These are phyloP conservation scores for Chloroceryle aenea DNA, from an alignment of 2,113 vertebrate genomes.

Conservation along the genomic window DNA sequence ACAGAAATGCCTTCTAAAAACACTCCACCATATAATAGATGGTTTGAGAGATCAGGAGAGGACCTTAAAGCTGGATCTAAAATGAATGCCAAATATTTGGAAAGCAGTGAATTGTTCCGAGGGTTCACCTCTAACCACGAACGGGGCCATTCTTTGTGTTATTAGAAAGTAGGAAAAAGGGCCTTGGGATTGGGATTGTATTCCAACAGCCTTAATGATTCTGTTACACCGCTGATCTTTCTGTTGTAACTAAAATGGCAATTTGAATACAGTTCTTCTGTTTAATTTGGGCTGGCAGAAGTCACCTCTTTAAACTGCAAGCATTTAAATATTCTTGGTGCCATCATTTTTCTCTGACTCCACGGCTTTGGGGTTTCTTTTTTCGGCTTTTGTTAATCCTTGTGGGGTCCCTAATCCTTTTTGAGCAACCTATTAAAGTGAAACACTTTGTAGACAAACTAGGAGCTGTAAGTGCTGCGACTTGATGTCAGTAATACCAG, in stretches of 20 bases:
- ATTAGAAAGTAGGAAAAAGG: background rate
- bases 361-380: background rate
- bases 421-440: background rate
- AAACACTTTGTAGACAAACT: background rate
- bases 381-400: background rate
- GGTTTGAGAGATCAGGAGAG: background rate
- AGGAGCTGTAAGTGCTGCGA: background rate
- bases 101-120: background rate
- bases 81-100: background rate
- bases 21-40: background rate
- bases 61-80: background rate
- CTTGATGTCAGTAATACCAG: background rate
- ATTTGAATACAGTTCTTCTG: background rate
- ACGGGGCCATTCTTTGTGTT: background rate
- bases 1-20: background rate
- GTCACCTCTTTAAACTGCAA: background rate
- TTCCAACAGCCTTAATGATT: background rate
- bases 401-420: slow-evolving; percentile 36
- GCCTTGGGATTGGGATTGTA: background rate
- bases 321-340: background rate
- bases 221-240: background rate
- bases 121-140: background rate
- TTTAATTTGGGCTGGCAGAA: background rate
- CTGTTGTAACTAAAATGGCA: background rate
- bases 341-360: background rate